Evolutionary conservation across 2,888 invertebrate species (phyloP).

Genomic region (Hoplodrina blanda): DNA sequence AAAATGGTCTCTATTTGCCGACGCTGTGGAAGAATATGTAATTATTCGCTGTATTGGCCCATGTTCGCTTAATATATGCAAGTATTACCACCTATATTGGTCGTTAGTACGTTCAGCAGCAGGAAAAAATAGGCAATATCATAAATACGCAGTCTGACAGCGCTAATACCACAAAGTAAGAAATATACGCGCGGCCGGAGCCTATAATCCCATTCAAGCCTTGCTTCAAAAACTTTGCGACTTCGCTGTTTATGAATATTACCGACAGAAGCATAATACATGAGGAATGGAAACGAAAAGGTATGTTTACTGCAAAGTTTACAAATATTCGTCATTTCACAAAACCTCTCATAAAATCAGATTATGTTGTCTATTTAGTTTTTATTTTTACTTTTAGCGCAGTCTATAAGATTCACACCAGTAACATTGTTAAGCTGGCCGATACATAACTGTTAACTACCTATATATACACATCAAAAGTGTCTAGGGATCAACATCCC

Average conservation of each 20-base stretch:
- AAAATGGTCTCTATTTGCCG: not conserved
- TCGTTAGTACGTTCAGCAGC: conserved; percentile 21
- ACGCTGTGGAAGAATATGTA: not conserved
- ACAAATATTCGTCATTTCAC: not conserved
- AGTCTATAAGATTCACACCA: too few species aligned
- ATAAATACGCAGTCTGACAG: conserved; percentile 47
- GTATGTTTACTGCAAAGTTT: not conserved
- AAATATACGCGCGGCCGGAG: conserved; percentile 40
- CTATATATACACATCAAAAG: too few species aligned
- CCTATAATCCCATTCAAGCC: conserved; percentile 48
- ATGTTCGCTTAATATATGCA: not conserved
- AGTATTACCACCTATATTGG: conserved; percentile 5
- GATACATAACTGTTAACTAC: too few species aligned
- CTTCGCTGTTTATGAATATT: conserved; percentile 45
- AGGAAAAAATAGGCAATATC: conserved; percentile 42
- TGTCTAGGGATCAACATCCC: too few species aligned
- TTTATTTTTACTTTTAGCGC: too few species aligned
- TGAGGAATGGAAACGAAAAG: conserved; percentile 25
- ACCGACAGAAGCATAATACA: conserved; percentile 20
- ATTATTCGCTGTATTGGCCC: not conserved
- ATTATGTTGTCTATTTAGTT: too few species aligned
- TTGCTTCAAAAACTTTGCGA: conserved; percentile 51
- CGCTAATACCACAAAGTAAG: conserved; percentile 51
- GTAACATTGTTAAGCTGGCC: too few species aligned
- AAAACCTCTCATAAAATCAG: not conserved